These are phyloP conservation scores for Cebus imitator DNA, from an alignment of 2,113 vertebrate genomes.

Conservation along the genomic window DNA sequence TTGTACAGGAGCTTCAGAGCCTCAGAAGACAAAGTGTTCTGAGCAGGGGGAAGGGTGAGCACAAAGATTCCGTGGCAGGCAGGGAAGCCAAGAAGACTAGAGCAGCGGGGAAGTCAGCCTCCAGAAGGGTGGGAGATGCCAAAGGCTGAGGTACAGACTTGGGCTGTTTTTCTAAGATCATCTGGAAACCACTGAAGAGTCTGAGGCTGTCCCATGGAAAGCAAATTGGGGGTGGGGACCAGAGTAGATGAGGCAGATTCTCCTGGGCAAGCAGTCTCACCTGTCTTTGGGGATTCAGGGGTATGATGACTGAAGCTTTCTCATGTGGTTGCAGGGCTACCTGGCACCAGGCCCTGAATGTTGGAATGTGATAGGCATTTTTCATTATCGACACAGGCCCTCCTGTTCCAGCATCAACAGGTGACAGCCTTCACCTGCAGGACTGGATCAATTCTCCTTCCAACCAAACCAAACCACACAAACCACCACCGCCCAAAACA, in stretches of 20 bases:
- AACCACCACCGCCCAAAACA: background rate
- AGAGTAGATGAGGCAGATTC: background rate
- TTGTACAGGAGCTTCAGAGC: background rate
- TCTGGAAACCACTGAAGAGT: background rate
- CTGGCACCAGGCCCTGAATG: background rate
- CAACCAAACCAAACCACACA: background rate
- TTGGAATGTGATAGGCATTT: background rate
- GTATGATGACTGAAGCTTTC: background rate
- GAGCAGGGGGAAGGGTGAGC: background rate
- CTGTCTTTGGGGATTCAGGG: background rate
- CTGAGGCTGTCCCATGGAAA: too few species aligned
- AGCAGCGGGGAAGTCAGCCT: too few species aligned
- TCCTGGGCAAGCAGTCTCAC: background rate
- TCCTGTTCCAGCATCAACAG: background rate
- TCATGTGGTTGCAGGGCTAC: accelerated
- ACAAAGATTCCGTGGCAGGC: background rate
- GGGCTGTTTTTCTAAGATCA: background rate
- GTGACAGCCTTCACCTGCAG: background rate
- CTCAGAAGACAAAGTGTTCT: accelerated
- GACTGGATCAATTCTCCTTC: background rate
- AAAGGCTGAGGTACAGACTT: background rate
- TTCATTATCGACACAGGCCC: background rate
- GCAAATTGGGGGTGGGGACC: background rate
- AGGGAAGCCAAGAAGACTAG: background rate
- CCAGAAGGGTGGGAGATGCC: background rate